Evolutionary conservation across 2,113 vertebrate genomes (phyloP).

Genomic region (Syngnathus typhle): DNA sequence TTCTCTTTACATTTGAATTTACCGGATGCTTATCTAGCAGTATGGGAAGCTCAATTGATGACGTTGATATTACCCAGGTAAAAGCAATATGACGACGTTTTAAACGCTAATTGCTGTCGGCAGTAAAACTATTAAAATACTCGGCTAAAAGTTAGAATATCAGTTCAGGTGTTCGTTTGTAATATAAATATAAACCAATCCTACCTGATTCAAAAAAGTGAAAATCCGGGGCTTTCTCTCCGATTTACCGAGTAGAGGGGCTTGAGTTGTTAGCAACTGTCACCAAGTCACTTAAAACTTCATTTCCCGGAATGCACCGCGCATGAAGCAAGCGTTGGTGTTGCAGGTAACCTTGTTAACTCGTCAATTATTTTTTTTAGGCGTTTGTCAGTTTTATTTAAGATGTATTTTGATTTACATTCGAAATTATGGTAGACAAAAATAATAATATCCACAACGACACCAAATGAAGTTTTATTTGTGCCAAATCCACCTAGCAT

Average conservation of each 20-base stretch:
- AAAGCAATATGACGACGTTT: not conserved
- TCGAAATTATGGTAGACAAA: too few species aligned
- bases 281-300: slow-evolving; percentile 16
- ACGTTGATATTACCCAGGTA: not conserved
- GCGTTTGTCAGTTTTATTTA: not conserved
- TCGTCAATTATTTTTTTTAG: not conserved
- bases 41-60: not conserved
- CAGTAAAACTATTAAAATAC: not conserved
- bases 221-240: not conserved
- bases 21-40: not conserved
- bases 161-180: not conserved
- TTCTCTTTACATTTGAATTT: not conserved
- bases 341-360: not conserved
- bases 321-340: too few species aligned
- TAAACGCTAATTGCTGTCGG: not conserved
- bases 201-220: slow-evolving; percentile 14
- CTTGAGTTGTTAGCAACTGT: slow-evolving; percentile 74
- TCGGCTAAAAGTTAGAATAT: not conserved
- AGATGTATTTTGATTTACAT: not conserved
- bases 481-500: not conserved
- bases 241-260: not conserved
- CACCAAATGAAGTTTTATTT: not conserved
- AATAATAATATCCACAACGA: too few species aligned
- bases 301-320: slow-evolving; percentile 2
- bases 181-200: not conserved